Percentiles rank a stretch among this genome's conserved stretches.
phyloP scores from a whole-genome alignment of 2,888 invertebrate genomes.

The Cerceris ruficornis region DNA sequence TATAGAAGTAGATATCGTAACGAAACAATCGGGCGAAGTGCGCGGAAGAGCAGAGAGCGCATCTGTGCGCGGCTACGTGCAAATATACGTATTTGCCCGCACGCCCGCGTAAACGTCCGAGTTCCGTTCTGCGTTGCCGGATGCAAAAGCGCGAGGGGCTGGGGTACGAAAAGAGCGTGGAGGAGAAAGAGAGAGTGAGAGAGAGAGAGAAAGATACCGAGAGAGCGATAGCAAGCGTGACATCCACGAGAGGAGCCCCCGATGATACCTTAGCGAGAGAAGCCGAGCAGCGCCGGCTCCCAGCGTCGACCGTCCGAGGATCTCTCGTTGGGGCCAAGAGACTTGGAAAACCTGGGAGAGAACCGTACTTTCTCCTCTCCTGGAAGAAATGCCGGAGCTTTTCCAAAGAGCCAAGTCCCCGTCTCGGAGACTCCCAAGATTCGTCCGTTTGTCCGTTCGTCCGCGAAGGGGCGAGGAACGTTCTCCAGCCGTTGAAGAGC shows the following conservation, averaged over 20 bases:
- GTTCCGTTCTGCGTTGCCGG: background rate
- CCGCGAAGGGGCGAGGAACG: constrained; percentile 59
- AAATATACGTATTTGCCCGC: constrained; percentile 51
- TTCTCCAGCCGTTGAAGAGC: constrained; percentile 58
- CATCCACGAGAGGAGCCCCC: too few species aligned
- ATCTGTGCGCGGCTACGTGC: constrained; percentile 36
- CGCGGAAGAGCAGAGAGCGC: background rate
- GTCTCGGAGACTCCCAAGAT: too few species aligned
- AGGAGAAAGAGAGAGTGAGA: constrained; percentile 20
- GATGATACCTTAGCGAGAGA: too few species aligned
- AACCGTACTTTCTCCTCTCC: too few species aligned
- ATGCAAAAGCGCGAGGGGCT: background rate
- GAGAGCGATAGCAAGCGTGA: too few species aligned
- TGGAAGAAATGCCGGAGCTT: too few species aligned
- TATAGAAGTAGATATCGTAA: constrained; percentile 41
- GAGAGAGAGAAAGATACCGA: background rate
- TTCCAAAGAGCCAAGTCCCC: too few species aligned
- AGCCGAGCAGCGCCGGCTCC: too few species aligned
- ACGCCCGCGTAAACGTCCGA: too few species aligned
- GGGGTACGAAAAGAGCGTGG: background rate
- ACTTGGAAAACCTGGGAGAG: too few species aligned
- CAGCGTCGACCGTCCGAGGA: too few species aligned
- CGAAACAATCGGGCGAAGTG: constrained; percentile 10
- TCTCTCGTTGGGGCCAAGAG: too few species aligned
- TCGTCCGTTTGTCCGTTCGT: constrained; percentile 28